Percentiles rank a stretch among this genome's conserved stretches.
Conservation (phyloP, 2,888 invertebrate genomes). For the Junonia oenone region DNA sequence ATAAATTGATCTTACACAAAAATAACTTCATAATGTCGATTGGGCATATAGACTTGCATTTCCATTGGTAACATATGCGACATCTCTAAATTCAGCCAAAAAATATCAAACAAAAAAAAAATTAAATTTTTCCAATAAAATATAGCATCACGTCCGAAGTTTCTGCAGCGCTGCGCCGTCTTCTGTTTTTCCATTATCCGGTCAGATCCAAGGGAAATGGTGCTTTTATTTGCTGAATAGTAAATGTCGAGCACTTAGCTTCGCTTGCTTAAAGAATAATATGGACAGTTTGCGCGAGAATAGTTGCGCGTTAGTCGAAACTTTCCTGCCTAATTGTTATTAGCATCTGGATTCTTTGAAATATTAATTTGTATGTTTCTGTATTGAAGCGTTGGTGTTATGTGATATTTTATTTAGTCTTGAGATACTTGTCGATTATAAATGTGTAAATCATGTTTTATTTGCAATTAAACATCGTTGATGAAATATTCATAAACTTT, state of each 20-base stretch:
- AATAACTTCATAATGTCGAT: no score
- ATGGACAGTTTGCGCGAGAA: conserved; percentile 61
- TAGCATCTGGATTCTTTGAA: conserved; percentile 6
- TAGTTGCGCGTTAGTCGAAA: conserved; percentile 30
- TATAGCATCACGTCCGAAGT: conserved; percentile 31
- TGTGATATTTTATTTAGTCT: no score
- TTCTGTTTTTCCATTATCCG: conserved; percentile 73
- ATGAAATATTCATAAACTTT: no score
- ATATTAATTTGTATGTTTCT: not conserved
- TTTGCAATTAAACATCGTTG: no score
- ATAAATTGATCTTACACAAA: no score
- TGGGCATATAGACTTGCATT: no score
- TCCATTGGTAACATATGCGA: no score
- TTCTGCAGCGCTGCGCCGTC: conserved; percentile 36
- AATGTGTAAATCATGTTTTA: no score
- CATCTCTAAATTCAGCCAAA: no score
- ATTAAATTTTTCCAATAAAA: not conserved
- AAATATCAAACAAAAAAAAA: no score
- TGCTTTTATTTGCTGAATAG: conserved; percentile 73
- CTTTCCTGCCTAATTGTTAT: conserved; percentile 16
- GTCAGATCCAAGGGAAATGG: conserved; percentile 63
- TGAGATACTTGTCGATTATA: no score
- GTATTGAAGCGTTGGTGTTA: no score
- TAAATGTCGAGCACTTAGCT: conserved; percentile 66
- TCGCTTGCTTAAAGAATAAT: conserved; percentile 65